These are phyloP conservation scores for Plecturocebus donacophilus DNA, from an alignment of 2,113 vertebrate genomes.

Conservation along the genomic window DNA sequence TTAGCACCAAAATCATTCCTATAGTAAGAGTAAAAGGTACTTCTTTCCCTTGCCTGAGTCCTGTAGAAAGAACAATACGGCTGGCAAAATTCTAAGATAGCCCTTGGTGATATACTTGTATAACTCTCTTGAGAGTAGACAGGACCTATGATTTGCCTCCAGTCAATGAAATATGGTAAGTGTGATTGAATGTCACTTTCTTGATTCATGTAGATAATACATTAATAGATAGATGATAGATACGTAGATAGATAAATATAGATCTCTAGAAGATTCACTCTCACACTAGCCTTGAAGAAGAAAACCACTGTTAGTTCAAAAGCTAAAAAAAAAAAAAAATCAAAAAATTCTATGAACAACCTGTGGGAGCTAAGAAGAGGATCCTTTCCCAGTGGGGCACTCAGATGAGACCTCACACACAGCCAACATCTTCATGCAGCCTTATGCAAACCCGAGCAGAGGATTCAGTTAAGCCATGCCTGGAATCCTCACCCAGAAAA, in stretches of 20 bases:
- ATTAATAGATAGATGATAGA: background rate
- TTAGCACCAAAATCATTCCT: background rate
- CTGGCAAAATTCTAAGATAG: background rate
- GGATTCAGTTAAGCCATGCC: background rate
- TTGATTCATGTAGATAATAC: background rate
- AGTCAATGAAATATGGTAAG: background rate
- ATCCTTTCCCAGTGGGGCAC: background rate
- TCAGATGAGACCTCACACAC: background rate
- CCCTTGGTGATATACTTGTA: background rate
- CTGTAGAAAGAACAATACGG: background rate
- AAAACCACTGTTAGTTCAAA: background rate
- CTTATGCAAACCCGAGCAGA: background rate
- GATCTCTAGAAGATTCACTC: background rate
- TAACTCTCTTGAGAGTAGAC: background rate
- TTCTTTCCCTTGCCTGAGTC: background rate
- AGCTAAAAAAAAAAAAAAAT: background rate
- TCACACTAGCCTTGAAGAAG: background rate
- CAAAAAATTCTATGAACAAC: background rate
- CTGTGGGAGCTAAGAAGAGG: background rate
- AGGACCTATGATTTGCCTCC: background rate
- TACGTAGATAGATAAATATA: background rate
- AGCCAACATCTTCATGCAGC: background rate
- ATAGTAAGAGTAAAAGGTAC: background rate
- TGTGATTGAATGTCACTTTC: background rate
- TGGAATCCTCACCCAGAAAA: background rate